Conservation (phyloP, 2,888 invertebrate species). For the Dicroscelio sp. region DNA sequence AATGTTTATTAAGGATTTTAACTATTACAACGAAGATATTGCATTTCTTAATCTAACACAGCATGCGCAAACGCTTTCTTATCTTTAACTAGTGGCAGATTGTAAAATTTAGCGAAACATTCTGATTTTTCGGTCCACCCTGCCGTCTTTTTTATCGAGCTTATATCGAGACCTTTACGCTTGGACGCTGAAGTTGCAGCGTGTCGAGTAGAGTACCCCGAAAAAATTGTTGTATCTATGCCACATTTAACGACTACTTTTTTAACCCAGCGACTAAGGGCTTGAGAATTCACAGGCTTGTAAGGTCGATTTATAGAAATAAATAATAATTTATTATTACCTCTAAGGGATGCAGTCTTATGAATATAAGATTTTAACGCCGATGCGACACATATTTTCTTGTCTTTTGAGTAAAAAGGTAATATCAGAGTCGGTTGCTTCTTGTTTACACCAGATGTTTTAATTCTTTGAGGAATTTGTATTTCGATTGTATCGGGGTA, state of each 20-base stretch:
- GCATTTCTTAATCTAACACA: not conserved
- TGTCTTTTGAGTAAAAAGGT: not conserved
- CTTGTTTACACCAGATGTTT: conserved; percentile 37
- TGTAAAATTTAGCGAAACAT: not conserved
- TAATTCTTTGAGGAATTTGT: conserved; percentile 44
- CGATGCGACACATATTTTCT: conserved; percentile 62
- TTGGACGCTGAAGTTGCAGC: not conserved
- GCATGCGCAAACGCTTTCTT: not conserved
- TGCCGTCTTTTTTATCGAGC: not conserved
- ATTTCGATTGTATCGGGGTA: conserved; percentile 5
- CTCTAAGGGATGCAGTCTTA: conserved; percentile 26
- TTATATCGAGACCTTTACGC: not conserved
- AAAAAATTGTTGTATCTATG: not conserved
- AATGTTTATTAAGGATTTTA: not conserved
- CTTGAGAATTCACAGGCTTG: conserved; percentile 4
- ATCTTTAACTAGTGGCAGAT: not conserved
- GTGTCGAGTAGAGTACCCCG: not conserved
- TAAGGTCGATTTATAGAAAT: conserved; percentile 45
- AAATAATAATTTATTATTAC: conserved; percentile 37
- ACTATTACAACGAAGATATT: not conserved
- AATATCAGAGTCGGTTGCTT: conserved; percentile 24
- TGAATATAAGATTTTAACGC: conserved; percentile 27
- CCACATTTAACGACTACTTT: not conserved
- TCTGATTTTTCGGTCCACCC: not conserved
- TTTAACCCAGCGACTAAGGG: conserved; percentile 47